Evolutionary conservation across 2,888 invertebrate genomes (phyloP).

Genomic region (Harpagoxenus sublaevis): DNA sequence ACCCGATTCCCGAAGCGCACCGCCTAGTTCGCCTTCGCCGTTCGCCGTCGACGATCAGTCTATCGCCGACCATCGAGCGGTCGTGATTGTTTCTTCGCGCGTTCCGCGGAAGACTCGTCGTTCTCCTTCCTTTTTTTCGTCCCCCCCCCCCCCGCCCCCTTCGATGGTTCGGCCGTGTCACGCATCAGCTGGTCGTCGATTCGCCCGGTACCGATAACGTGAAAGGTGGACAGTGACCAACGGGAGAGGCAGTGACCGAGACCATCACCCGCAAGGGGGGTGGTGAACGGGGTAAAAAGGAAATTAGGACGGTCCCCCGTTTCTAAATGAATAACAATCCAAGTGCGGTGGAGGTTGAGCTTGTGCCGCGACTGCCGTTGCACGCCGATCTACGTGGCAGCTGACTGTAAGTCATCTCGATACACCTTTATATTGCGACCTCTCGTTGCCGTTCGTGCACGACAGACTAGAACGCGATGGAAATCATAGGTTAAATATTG

Average conservation of each 20-base stretch:
- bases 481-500: slow-evolving; percentile 55
- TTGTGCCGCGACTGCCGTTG: slow-evolving; percentile 81
- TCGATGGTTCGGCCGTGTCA: slow-evolving; percentile 60
- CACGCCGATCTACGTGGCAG: slow-evolving; percentile 80
- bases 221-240: slow-evolving; percentile 48
- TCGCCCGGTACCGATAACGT: slow-evolving; percentile 1
- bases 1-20: slow-evolving; percentile 70
- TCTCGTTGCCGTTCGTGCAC: background rate
- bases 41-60: slow-evolving; percentile 76
- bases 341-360: slow-evolving; percentile 83
- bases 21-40: slow-evolving; percentile 72
- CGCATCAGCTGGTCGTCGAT: slow-evolving; percentile 56
- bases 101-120: background rate
- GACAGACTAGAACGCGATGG: slow-evolving; percentile 12
- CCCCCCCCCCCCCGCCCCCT: background rate
- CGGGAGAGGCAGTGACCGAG: background rate
- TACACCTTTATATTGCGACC: background rate
- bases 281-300: background rate
- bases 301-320: slow-evolving; percentile 65
- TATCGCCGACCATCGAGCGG: slow-evolving; percentile 78
- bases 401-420: slow-evolving; percentile 82
- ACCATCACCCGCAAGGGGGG: background rate
- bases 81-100: slow-evolving; percentile 53
- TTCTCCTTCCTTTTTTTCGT: background rate
- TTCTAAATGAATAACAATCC: slow-evolving; percentile 84